These are phyloP conservation scores for Dryomyza anilis DNA, from an alignment of 2,888 invertebrate species.

Conservation along the genomic window DNA sequence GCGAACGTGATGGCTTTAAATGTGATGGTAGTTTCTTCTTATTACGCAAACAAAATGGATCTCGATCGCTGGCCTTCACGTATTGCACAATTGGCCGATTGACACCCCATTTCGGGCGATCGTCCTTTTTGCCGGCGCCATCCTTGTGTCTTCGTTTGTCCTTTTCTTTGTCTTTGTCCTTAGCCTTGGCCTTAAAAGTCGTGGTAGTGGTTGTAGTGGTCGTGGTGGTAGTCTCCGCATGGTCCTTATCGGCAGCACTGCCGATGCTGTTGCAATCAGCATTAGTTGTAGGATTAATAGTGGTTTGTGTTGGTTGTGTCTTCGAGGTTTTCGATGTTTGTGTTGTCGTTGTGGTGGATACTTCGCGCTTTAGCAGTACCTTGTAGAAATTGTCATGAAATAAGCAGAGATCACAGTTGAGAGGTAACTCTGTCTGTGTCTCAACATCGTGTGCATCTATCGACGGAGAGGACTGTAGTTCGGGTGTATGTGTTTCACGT, in stretches of 20 bases:
- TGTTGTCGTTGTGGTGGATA: slow-evolving; percentile 59
- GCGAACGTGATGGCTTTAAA: slow-evolving; percentile 68
- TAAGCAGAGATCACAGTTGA: slow-evolving; percentile 57
- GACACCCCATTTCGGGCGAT: slow-evolving; percentile 77
- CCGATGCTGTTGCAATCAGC: slow-evolving; percentile 40
- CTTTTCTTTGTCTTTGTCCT: slow-evolving; percentile 51
- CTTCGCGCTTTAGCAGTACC: slow-evolving; percentile 57
- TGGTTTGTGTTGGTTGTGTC: slow-evolving; percentile 47
- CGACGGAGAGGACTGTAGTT: neutral
- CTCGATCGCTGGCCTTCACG: slow-evolving; percentile 88
- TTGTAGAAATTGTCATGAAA: slow-evolving; percentile 61
- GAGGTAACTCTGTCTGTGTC: slow-evolving; percentile 58
- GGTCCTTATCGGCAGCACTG: slow-evolving; percentile 49
- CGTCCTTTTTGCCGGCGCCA: slow-evolving; percentile 62
- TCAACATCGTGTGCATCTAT: slow-evolving; percentile 47
- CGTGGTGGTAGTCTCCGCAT: slow-evolving; percentile 51
- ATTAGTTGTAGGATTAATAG: slow-evolving; percentile 45
- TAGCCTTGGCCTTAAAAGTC: slow-evolving; percentile 55
- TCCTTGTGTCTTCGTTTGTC: slow-evolving; percentile 42
- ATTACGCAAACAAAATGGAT: slow-evolving; percentile 74
- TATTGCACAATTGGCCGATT: slow-evolving; percentile 81
- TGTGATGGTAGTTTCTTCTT: slow-evolving; percentile 64
- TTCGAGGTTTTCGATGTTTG: slow-evolving; percentile 55
- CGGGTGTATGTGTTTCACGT: neutral
- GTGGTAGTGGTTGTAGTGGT: slow-evolving; percentile 60